These are phyloP conservation scores for Eubucco bourcierii DNA, from an alignment of 2,113 vertebrate genomes.

Conservation along the genomic window DNA sequence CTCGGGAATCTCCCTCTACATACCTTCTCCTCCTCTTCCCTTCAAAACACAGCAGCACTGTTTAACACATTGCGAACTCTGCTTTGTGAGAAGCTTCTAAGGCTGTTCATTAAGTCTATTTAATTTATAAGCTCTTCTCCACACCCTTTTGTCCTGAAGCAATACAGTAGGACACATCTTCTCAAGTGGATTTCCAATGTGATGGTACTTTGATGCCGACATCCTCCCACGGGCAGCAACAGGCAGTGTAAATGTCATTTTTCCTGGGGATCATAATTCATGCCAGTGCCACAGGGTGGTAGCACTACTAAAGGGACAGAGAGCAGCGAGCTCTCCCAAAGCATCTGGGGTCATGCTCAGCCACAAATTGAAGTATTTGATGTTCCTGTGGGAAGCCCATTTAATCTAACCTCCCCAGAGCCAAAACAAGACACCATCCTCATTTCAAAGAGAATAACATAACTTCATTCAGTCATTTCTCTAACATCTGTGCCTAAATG, in stretches of 20 bases:
- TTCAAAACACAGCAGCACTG: neutral
- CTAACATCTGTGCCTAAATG: neutral
- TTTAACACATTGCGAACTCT: rapidly evolving
- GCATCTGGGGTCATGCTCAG: neutral
- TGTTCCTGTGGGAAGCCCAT: neutral
- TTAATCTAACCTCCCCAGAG: neutral
- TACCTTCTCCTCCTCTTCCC: rapidly evolving
- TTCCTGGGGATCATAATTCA: neutral
- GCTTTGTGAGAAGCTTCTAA: neutral
- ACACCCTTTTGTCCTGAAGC: neutral
- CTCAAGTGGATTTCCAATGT: rapidly evolving
- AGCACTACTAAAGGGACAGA: neutral
- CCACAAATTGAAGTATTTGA: rapidly evolving
- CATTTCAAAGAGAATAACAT: neutral
- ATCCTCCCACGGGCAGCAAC: neutral
- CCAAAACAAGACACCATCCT: neutral
- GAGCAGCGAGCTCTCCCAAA: neutral
- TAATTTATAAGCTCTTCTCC: neutral
- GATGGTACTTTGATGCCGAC: rapidly evolving
- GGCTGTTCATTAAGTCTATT: rapidly evolving
- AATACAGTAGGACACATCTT: neutral
- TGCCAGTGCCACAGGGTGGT: neutral
- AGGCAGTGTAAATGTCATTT: neutral
- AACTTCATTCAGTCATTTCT: neutral
- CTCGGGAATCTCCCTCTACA: rapidly evolving